Conservation (phyloP, 1,140 invertebrate species). For the Drosophila pseudoobscura region DNA sequence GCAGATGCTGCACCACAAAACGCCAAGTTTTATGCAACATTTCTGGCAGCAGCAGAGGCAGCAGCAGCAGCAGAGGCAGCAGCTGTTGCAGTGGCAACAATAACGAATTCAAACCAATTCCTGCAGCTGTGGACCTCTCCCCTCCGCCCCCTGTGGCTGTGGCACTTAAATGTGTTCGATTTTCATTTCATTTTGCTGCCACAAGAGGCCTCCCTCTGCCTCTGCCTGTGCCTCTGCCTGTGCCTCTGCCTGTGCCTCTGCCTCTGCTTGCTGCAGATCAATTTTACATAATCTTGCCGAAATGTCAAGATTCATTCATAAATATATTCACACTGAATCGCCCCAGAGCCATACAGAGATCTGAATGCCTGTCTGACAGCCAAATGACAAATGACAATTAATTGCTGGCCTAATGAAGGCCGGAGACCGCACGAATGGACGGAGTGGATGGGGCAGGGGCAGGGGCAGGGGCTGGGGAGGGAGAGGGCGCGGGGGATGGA, state of each 20-base stretch:
- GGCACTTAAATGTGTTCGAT: slow-evolving; percentile 67
- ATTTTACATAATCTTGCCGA: slow-evolving; percentile 28
- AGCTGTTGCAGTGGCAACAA: slow-evolving; percentile 66
- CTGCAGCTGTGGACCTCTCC: slow-evolving; percentile 49
- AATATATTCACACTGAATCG: slow-evolving; percentile 35
- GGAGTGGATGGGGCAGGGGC: background rate
- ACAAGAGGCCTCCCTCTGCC: slow-evolving; percentile 2
- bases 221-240: no score
- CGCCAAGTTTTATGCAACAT: slow-evolving; percentile 72
- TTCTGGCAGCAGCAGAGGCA: slow-evolving; percentile 25
- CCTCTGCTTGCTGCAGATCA: slow-evolving; percentile 2
- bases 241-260: no score
- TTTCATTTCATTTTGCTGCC: slow-evolving; percentile 74
- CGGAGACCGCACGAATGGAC: background rate
- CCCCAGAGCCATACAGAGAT: slow-evolving; percentile 18
- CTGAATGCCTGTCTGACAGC: slow-evolving; percentile 15
- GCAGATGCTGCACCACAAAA: slow-evolving; percentile 4
- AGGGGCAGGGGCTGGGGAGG: background rate
- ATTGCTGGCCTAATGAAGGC: slow-evolving; percentile 70
- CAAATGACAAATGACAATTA: slow-evolving; percentile 77
- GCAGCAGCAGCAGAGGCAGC: slow-evolving; percentile 40
- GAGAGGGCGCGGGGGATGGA: background rate
- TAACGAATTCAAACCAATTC: slow-evolving; percentile 50
- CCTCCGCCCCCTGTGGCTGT: slow-evolving; percentile 13
- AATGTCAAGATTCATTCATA: slow-evolving; percentile 53